Conservation (phyloP, 2,113 vertebrate species). For the Dryoscopus gambensis region DNA sequence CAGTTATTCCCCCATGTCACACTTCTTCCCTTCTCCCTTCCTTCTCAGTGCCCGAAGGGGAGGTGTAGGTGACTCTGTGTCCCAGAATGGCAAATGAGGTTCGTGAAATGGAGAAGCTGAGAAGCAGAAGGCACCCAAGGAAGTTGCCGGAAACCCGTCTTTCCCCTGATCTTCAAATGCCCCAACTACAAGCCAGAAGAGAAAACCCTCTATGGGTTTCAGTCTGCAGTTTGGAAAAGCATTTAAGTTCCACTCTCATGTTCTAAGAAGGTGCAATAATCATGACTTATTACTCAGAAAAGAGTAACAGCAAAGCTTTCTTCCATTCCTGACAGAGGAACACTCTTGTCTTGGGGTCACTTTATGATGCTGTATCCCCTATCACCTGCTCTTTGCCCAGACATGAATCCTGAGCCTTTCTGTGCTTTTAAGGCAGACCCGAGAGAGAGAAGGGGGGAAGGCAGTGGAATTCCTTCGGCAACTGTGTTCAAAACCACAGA, state of each 20-base stretch:
- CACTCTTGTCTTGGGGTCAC: neutral
- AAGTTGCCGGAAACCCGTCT: neutral
- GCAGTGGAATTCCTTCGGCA: too few species aligned
- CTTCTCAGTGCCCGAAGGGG: neutral
- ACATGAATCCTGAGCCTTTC: too few species aligned
- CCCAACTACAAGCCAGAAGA: neutral
- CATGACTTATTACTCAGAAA: neutral
- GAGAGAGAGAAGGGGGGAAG: too few species aligned
- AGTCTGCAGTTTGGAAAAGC: neutral
- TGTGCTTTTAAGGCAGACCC: too few species aligned
- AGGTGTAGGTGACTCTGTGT: neutral
- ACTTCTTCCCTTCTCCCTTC: neutral
- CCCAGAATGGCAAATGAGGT: neutral
- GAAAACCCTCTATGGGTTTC: neutral
- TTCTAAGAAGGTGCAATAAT: neutral
- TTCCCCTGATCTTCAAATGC: neutral
- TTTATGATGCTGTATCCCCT: too few species aligned
- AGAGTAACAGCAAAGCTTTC: neutral
- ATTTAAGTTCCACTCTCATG: neutral
- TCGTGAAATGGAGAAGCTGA: neutral
- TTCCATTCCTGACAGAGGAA: neutral
- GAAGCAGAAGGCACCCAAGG: neutral
- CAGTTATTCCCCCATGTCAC: neutral
- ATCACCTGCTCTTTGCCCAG: too few species aligned
- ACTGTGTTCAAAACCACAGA: too few species aligned